Conservation (phyloP, 37 sponge, comb jelly and placozoan genomes). For the Eunapius fragilis region DNA sequence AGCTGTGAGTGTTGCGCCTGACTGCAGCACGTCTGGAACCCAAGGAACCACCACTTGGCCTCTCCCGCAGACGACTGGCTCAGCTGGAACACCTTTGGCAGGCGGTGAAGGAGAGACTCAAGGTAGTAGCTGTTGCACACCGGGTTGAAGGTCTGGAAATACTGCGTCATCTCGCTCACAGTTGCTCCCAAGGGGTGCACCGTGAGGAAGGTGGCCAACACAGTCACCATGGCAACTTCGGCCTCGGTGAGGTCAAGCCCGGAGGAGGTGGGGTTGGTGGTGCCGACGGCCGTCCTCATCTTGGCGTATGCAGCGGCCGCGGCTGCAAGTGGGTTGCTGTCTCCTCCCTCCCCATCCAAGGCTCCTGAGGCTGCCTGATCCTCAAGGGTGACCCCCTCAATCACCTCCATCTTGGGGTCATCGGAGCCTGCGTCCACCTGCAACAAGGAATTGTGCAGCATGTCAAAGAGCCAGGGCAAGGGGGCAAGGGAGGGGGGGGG, state of each 20-base stretch:
- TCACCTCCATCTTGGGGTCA: constrained; percentile 22
- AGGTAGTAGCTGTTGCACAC: constrained; percentile 57
- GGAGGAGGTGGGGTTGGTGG: background rate
- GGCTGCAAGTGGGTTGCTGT: constrained; percentile 42
- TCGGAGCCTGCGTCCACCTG: background rate
- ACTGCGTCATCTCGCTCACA: constrained; percentile 61
- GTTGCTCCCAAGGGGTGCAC: constrained; percentile 84
- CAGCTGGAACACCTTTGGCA: constrained; percentile 76
- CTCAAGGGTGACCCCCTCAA: constrained; percentile 49
- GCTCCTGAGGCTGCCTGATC: constrained; percentile 1
- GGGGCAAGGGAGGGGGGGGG: too few relatives aligned
- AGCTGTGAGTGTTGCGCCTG: background rate
- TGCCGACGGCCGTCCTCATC: constrained; percentile 29
- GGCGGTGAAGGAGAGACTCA: constrained; percentile 61
- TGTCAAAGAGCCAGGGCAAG: too few relatives aligned
- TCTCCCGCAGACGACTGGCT: constrained; percentile 24
- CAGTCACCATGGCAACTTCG: constrained; percentile 71
- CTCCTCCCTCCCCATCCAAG: background rate
- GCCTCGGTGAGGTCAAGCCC: constrained; percentile 48
- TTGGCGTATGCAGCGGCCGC: constrained; percentile 71
- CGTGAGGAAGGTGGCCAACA: constrained; percentile 75
- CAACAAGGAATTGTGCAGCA: too few relatives aligned
- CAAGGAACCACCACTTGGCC: constrained; percentile 84
- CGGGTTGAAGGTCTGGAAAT: constrained; percentile 65
- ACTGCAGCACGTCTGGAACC: constrained; percentile 73